Evolutionary conservation across 1,140 invertebrate species (phyloP), one percentile per base, ranked within the genome.

Genomic region (Caenorhabditis inopinata): DNA sequence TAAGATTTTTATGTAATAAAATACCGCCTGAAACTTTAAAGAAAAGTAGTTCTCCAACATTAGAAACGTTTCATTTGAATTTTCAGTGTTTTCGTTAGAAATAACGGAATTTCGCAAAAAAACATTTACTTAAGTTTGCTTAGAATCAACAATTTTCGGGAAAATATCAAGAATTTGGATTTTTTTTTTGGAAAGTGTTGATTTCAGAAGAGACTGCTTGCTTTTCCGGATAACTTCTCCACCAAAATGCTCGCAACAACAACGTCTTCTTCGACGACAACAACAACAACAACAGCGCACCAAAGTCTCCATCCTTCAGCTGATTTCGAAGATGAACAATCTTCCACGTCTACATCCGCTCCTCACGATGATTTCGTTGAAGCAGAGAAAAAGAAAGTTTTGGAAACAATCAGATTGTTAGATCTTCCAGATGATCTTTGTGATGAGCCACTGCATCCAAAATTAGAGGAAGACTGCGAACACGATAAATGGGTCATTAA

Each of bases 381-480:
- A 21, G 32, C 29, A 0, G 58, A 68, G 16, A 68, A 68, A 32
- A 68, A 68, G 21, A 68, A 12, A 21, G 32, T 42, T 42, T 18
- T 68, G n/a, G 58, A 68, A 38, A 68, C 58, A 11, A 68, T 68
- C 16, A 18, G 11, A 21, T 18, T 68, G 18, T 18, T 68, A 12
- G 58, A 68, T 68, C 58, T 29, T 2, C 58, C 78, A n/a, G 58
- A 68, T 6, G 78, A 79, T 38, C 78, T 75, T 47, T 79, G 78
- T 45, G 78, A 79, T 18, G 78, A 79, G 12, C 62, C 62, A 3
- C 38, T 79, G 5, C 62, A 79, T 74, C 78, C 78, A 21, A 74
- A 45, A 46, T 21, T 79, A 16, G 78, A 79, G 45, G 78, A 79
- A 79, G 78, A 79, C 18, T 79, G 78, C 18, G 74, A 62, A 27